Conservation (phyloP, 2,888 invertebrate genomes). For the Parnassius smintheus region DNA sequence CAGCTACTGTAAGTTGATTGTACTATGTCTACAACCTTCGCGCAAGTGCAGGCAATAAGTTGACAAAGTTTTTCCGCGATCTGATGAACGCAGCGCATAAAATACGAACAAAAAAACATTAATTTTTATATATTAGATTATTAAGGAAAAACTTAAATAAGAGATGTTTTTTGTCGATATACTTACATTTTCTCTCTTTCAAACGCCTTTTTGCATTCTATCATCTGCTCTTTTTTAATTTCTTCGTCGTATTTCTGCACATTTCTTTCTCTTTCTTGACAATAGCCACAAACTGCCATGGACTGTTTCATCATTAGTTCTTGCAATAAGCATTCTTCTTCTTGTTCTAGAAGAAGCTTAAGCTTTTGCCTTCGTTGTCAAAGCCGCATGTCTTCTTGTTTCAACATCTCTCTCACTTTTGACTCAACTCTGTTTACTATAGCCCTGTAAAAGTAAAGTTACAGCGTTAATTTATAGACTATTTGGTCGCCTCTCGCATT, state of each 20-base stretch:
- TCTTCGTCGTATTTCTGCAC: slow-evolving; percentile 49
- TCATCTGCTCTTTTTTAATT: slow-evolving; percentile 58
- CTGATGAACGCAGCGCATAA: no score
- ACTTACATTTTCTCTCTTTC: slow-evolving; percentile 71
- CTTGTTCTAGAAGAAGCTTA: slow-evolving; percentile 49
- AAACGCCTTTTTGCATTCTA: slow-evolving; percentile 62
- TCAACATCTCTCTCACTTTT: slow-evolving; percentile 55
- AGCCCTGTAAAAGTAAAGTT: slow-evolving; percentile 41
- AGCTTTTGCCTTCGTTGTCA: slow-evolving; percentile 65
- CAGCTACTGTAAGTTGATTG: no score
- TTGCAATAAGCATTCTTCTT: slow-evolving; percentile 50
- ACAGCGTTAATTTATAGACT: no score
- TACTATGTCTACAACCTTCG: no score
- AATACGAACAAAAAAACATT: no score
- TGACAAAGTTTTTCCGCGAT: no score
- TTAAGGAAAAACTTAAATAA: no score
- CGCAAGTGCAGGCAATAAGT: no score
- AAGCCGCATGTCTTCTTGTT: slow-evolving; percentile 58
- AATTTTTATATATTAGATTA: no score
- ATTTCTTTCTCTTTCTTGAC: slow-evolving; percentile 51
- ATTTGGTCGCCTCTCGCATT: no score
- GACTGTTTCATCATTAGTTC: slow-evolving; percentile 52
- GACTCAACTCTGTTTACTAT: slow-evolving; percentile 62
- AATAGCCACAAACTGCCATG: slow-evolving; percentile 54
- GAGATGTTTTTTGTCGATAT: not conserved